Evolutionary conservation across 2,888 invertebrate species (phyloP).

Genomic region (Drosophila leonis): DNA sequence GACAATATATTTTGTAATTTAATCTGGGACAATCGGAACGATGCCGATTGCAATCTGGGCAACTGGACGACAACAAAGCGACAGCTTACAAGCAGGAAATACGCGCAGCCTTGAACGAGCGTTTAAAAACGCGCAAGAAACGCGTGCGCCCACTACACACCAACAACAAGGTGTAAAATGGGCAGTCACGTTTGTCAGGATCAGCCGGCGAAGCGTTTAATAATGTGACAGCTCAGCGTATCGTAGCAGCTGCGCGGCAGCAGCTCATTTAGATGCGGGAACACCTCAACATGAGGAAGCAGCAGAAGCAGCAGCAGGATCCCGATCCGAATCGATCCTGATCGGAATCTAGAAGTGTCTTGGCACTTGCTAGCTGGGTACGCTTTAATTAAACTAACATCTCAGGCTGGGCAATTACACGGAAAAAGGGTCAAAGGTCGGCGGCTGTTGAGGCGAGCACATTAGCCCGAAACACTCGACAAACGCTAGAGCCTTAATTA

Average conservation of each 20-base stretch:
- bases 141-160: constrained; percentile 21
- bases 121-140: constrained; percentile 60
- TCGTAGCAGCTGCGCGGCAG: constrained; percentile 41
- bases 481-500: constrained; percentile 65
- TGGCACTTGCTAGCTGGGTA: constrained; percentile 67
- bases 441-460: constrained; percentile 72
- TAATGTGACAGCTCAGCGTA: constrained; percentile 44
- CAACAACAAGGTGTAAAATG: constrained; percentile 71
- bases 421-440: constrained; percentile 80
- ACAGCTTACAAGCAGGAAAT: constrained; percentile 57
- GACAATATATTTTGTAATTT: constrained; percentile 76
- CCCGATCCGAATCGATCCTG: not conserved
- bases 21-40: constrained; percentile 56
- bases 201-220: constrained; percentile 62
- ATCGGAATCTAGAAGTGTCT: constrained; percentile 1
- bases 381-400: constrained; percentile 74
- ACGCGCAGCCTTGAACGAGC: constrained; percentile 59
- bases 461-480: constrained; percentile 70
- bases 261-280: constrained; percentile 41
- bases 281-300: constrained; percentile 29
- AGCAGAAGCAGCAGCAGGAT: constrained; percentile 11
- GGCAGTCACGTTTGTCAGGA: constrained; percentile 69
- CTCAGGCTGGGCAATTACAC: constrained; percentile 50
- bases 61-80: constrained; percentile 20
- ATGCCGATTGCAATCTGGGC: constrained; percentile 27